Evolutionary conservation across 2,797 vertebrate genomes (phyloP), one percentile per base, ranked within the genome.

Genomic region (Podarcis siculus): DNA sequence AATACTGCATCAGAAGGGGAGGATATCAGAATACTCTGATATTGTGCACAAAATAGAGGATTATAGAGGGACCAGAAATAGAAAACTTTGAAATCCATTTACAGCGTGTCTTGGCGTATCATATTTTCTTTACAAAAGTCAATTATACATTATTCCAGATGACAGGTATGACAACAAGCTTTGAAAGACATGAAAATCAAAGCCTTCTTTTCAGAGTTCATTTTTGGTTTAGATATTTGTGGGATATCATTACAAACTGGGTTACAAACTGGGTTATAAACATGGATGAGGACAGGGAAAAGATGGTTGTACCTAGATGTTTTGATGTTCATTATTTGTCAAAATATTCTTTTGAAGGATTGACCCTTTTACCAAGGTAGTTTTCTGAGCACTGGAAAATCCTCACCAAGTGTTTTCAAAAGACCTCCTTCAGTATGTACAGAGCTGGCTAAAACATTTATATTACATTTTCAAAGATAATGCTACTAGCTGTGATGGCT

Each of bases 1-100:
- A 61, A 61, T 61, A 61, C 21, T 19, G 58, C 15, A 61, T 7
- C 15, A 21, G 58, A 61, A 61, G 21, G 58, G 58, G 58, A 21
- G 21, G 89, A 67, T 91, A 84, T 75, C 21, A n/a, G 45, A 66
- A 86, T 15, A 93, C 3, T 35, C 21, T 83, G 4, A 61, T 61
- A 61, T 61, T 17, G 5, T 21, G 21, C 21, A 21, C 58, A 61
- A 61, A 61, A 88, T 55, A 7, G 92, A 87, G 87, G 19, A 90
- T 23, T 94, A 82, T 85, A 73, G 88, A 91, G 89, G 37, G 8
- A n/a, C 13, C 82, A 80, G 73, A 21, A 72, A 93, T 55, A 86
- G 89, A 86, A 92, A 92, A 91, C 4, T 89, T 90, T 94, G 61
- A 95, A 96, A 95, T 89, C 82, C 5, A 91, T 94, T 96, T 92